These are phyloP conservation scores for Melinopterus prodromus DNA, from an alignment of 2,888 invertebrate genomes.

Conservation along the genomic window DNA sequence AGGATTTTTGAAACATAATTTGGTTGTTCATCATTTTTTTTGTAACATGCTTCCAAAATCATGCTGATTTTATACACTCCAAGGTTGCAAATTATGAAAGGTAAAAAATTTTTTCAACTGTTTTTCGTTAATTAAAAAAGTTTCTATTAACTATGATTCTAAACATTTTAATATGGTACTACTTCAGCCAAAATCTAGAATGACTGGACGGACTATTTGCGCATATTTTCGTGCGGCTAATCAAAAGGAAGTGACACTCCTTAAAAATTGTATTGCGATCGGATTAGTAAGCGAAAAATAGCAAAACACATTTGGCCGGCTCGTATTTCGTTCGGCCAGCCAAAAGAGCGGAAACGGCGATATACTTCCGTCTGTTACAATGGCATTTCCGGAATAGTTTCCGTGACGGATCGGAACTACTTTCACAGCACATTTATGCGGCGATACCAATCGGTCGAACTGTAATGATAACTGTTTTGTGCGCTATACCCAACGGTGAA, in stretches of 20 bases:
- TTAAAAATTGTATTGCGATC: not conserved
- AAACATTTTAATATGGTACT: too few relatives aligned
- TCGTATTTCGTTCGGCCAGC: not conserved
- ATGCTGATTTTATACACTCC: too few relatives aligned
- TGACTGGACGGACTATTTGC: too few relatives aligned
- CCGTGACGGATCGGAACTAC: not conserved
- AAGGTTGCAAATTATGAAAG: too few relatives aligned
- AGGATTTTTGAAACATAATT: too few relatives aligned
- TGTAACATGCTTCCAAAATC: too few relatives aligned
- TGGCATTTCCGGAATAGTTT: not conserved
- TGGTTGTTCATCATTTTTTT: too few relatives aligned
- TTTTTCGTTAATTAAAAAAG: too few relatives aligned
- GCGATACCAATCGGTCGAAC: not conserved
- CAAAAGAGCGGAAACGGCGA: not conserved
- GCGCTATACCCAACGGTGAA: not conserved
- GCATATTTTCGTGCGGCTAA: not conserved
- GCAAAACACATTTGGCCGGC: not conserved
- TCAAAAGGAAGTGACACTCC: not conserved
- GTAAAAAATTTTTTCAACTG: too few relatives aligned
- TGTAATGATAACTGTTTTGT: not conserved
- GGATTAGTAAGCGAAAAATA: not conserved
- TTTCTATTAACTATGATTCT: too few relatives aligned
- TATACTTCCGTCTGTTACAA: not conserved
- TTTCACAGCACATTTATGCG: not conserved
- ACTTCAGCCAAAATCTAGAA: too few relatives aligned